Percentiles rank a stretch among this genome's conserved stretches.
These are phyloP conservation scores for Cyrtorhinus lividipennis DNA, from an alignment of 1,140 invertebrate species.

Conservation along the genomic window DNA sequence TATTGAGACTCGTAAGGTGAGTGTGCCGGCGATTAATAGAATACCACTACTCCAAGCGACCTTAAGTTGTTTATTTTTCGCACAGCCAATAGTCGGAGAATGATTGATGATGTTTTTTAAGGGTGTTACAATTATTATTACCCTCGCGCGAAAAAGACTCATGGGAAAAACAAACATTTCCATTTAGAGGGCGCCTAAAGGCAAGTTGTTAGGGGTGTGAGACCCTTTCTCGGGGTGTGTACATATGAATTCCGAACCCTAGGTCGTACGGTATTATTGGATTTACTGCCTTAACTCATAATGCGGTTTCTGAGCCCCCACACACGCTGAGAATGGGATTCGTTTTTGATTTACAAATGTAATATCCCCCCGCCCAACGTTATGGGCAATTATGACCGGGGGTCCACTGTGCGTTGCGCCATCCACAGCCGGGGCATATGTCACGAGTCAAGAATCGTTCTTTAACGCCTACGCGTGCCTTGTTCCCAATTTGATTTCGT, in stretches of 20 bases:
- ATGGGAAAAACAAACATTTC: background rate
- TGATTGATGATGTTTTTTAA: background rate
- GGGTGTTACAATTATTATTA: background rate
- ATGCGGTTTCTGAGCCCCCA: background rate
- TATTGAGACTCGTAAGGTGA: too few species aligned
- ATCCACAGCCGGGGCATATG: background rate
- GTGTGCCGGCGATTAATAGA: too few species aligned
- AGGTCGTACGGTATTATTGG: background rate
- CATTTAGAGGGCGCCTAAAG: too few species aligned
- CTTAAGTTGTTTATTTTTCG: background rate
- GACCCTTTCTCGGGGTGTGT: background rate
- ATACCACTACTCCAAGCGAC: too few species aligned
- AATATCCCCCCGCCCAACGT: background rate
- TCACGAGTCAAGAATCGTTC: background rate
- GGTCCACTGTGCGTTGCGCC: too few species aligned
- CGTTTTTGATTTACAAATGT: background rate
- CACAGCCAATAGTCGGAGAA: background rate
- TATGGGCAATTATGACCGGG: background rate
- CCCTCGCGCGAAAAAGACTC: background rate
- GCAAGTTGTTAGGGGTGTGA: background rate
- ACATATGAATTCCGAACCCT: background rate
- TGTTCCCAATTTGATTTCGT: background rate
- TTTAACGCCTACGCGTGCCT: background rate
- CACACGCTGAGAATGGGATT: background rate
- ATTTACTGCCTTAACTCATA: background rate